Conservation (phyloP, 2,797 vertebrate genomes). For the Basileuterus tristriatus region DNA sequence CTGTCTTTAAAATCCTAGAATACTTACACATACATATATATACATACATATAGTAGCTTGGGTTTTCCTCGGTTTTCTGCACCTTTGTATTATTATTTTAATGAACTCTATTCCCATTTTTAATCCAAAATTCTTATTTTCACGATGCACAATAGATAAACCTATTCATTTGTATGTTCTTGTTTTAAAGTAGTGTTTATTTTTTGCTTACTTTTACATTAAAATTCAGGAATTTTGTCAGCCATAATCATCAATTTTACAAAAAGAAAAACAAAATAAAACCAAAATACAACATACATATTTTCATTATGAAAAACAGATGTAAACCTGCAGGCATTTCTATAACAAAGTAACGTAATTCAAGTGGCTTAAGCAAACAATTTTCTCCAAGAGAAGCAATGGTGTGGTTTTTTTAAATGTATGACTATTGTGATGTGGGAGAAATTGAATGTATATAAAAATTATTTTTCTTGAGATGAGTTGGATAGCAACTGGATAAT, state of each 20-base stretch:
- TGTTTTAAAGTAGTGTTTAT: not conserved
- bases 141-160: rapidly evolving
- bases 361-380: not conserved
- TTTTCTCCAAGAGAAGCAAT: not conserved
- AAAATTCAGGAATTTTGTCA: not conserved
- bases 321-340: rapidly evolving
- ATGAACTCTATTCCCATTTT: rapidly evolving
- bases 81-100: not conserved
- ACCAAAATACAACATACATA: rapidly evolving
- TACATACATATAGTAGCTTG: rapidly evolving
- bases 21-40: not conserved
- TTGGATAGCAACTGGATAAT: not conserved
- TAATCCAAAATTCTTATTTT: not conserved
- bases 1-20: not conserved
- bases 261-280: no score
- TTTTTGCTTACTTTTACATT: not conserved
- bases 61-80: not conserved
- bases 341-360: not conserved
- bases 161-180: rapidly evolving
- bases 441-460: not conserved
- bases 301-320: not conserved
- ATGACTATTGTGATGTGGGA: not conserved
- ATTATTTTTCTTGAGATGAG: not conserved
- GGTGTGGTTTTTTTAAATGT: not conserved
- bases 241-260: not conserved